Base-by-base conservation (phyloP, 2,888 invertebrate species). In the Ditula angustiorana region DNA sequence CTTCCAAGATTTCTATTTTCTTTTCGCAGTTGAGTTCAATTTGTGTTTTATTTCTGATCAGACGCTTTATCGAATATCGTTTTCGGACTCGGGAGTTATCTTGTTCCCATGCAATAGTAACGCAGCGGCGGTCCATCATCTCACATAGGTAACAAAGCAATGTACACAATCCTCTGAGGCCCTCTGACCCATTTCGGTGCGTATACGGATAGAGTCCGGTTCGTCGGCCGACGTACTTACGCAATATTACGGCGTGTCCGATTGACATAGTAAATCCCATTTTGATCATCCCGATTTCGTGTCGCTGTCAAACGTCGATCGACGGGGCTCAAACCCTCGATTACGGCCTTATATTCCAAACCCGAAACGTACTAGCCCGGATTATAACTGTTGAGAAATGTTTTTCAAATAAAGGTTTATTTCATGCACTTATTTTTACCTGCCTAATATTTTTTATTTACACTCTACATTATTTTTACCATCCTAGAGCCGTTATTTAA, bases 271-370 rank as follows among this genome's bases (percentile, higher is more conserved):
- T 46, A 64, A 64, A 64, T 64, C 59, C 59, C 52, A 37, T 59
- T 58, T 59, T 46, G 63, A 53, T 64, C 53, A 53, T 49, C 50
- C 63, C 58, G 64, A 59, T 64, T 64, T 59, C 46, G 58, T 23
- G 53, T 59, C 58, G 46, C 59, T 64, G 64, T 59, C 64, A 64
- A 64, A 28, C 47, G 64, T 47, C 58, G 64, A 64, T 53, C 52
- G 46, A 53, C 64, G 24, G 50, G 53, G 53, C 58, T 59, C 59
- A 53, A 63, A 63, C 44, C 52, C 37, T 53, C 58, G 58, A 52
- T 64, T 59, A 59, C 53, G 52, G 46, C 46, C 44, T 64, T 53
- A 63, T 28, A 59, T 21, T 4, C 24, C 44, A 26, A 47, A 33
- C 47, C 11, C 19, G 24, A 50, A 41, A 19, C 28, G 10, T 44